Evolutionary conservation across 2,888 invertebrate species (phyloP).

Genomic region (Halictus ligatus): DNA sequence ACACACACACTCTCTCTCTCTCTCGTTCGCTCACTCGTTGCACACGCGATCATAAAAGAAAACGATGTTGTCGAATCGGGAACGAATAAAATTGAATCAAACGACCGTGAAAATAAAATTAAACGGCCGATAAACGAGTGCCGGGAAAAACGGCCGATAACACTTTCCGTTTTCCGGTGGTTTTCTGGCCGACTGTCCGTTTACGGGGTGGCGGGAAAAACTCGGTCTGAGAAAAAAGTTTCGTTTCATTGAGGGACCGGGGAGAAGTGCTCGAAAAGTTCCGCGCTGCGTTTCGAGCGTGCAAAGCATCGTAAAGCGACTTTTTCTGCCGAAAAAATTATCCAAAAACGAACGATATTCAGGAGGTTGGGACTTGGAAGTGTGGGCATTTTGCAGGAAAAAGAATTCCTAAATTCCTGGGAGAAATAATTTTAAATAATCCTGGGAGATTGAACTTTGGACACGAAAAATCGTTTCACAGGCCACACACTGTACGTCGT

Average conservation of each 20-base stretch:
- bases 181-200: neutral
- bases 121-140: neutral
- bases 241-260: neutral
- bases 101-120: neutral
- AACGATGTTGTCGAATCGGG: neutral
- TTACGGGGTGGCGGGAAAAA: neutral
- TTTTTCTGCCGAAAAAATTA: neutral
- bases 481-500: neutral
- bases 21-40: neutral
- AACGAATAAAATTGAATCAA: neutral
- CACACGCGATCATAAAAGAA: neutral
- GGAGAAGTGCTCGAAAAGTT: neutral
- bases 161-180: neutral
- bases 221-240: conserved; percentile 9
- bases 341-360: neutral
- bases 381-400: neutral
- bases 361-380: neutral
- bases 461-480: neutral
- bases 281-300: neutral
- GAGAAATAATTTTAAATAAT: neutral
- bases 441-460: neutral
- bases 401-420: too few species aligned
- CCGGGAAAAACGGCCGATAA: neutral
- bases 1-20: too few species aligned
- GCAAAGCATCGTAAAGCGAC: neutral